Base-by-base conservation (phyloP, 2,888 invertebrate genomes). In the Nephrocerus scutellatus region DNA sequence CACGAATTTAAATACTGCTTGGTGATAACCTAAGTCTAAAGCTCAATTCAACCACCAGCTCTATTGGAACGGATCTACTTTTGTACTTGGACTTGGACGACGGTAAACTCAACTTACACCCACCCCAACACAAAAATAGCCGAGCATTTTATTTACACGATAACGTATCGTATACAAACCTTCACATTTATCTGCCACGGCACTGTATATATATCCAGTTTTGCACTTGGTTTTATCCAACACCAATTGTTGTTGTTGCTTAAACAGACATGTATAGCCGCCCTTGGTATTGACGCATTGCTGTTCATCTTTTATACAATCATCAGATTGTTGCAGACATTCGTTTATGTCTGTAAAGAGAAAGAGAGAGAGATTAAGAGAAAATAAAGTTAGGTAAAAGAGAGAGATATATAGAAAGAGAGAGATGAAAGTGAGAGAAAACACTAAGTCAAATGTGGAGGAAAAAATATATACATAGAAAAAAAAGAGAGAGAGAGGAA, bases 281-380 rank as follows among this genome's bases (percentile, higher is more conserved):
- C 85, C 84, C 48, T 77, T 75, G 0, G 76, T 79, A 61, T 85
- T 85, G 52, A 81, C 71, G 60, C 84, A 85, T 54, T 77, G 70
- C 60, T 83, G 79, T 1, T 77, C 77, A 12, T 75, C 70, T 5
- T 72, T 72, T 55, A 77, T 75, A 57, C 84, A 85, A 55, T 77
- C 77, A 53, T 83, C 76, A 24, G 72, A 57, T 1, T 73, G 74
- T 47, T 76, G 75, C 0, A 72, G 67, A 48, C 85, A 86, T 54
- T 86, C 85, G 54, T 86, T 80, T 40, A 84, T 79, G 59, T 86
- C 85, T 83, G 51, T n/a, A n/a, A n/a, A n/a, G n/a, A n/a, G 4
- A 52, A 55, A 33, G 35, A 37, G 36, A 12, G 12, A 24, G 20
- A 9, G 6, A 7, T 16, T 24, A 12, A 4, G 13, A 20, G 9